A percentile compares a stretch with the other conserved stretches of the same genome.
These are phyloP conservation scores for Candidula unifasciata DNA, from an alignment of 2,888 invertebrate species.

Conservation along the genomic window DNA sequence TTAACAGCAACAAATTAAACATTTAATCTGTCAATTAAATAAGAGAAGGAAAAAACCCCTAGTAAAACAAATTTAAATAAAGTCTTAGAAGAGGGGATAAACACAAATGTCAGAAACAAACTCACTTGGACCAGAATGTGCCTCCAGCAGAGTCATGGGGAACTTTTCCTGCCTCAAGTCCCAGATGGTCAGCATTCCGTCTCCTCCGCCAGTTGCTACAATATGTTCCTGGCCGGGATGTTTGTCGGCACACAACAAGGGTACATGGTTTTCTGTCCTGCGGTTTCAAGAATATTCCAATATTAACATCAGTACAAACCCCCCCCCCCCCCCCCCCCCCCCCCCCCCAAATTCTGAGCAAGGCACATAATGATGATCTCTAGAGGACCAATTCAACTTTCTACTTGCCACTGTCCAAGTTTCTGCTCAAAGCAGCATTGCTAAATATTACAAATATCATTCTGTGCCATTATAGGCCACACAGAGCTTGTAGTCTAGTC, in stretches of 20 bases:
- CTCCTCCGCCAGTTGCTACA: conserved; percentile 88
- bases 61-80: not conserved
- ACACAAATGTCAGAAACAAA: not conserved
- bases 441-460: no score
- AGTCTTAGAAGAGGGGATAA: not conserved
- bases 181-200: conserved; percentile 92
- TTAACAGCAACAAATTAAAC: no score
- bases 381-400: no score
- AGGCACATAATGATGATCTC: no score
- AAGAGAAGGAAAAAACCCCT: no score
- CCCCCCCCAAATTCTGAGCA: no score
- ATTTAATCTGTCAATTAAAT: no score
- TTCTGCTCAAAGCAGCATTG: no score
- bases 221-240: conserved; percentile 94
- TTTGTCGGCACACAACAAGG: conserved; percentile 85
- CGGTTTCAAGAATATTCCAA: conserved; percentile 27
- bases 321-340: no score
- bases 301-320: not conserved
- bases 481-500: no score
- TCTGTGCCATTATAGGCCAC: no score
- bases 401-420: no score
- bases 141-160: conserved; percentile 89
- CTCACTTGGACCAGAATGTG: conserved; percentile 82
- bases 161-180: conserved; percentile 90
- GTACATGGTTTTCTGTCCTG: conserved; percentile 74